Evolutionary conservation across 1,140 invertebrate species (phyloP).

Genomic region (Cecropterus lyciades): DNA sequence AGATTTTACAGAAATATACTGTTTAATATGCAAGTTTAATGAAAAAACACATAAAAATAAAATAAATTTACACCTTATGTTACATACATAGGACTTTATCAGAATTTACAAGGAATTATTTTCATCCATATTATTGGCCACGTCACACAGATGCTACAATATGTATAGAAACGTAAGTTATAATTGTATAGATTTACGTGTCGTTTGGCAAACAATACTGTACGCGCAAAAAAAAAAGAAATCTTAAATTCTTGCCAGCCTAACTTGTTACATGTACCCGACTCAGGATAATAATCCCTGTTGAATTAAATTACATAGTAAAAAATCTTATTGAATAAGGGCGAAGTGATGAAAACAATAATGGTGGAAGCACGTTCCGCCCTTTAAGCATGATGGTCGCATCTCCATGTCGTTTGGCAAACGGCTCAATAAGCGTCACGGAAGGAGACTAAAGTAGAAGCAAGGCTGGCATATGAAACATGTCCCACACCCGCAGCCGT

Average conservation of each 20-base stretch:
- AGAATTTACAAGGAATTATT: too few relatives aligned
- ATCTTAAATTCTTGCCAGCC: background rate
- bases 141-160: too few relatives aligned
- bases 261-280: background rate
- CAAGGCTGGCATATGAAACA: slow-evolving; percentile 64
- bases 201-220: background rate
- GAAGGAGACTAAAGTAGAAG: slow-evolving; percentile 50
- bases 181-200: background rate
- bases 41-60: too few relatives aligned
- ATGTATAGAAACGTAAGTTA: background rate
- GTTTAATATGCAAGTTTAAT: too few relatives aligned
- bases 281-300: background rate
- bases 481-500: slow-evolving; percentile 59
- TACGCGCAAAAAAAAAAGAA: background rate
- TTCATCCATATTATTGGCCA: too few relatives aligned
- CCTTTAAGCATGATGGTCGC: slow-evolving; percentile 8
- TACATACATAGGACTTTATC: too few relatives aligned
- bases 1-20: too few relatives aligned
- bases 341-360: slow-evolving; percentile 2
- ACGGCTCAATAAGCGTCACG: slow-evolving; percentile 64
- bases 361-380: slow-evolving; percentile 1
- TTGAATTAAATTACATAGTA: background rate
- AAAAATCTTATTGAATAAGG: background rate
- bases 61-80: too few relatives aligned
- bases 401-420: slow-evolving; percentile 37